These are phyloP conservation scores for Samia ricini DNA, from an alignment of 1,140 invertebrate genomes.

Conservation along the genomic window DNA sequence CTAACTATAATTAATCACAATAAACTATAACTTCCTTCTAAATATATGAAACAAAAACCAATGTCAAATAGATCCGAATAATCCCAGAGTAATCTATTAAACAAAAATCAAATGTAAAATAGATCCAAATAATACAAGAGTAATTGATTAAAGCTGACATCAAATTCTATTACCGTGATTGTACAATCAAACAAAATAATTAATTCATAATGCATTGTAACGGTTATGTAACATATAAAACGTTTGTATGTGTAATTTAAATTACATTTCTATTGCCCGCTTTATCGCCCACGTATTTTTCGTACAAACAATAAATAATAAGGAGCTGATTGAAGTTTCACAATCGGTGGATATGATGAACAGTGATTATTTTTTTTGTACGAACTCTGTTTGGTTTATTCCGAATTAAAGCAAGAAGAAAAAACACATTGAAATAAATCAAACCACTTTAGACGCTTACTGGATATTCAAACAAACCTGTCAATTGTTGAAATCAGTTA, in stretches of 20 bases:
- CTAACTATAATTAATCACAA: no score
- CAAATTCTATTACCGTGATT: neutral
- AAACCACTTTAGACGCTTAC: neutral
- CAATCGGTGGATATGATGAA: constrained; percentile 10
- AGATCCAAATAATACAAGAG: neutral
- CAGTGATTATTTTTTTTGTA: constrained; percentile 2
- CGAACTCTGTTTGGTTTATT: constrained; percentile 15
- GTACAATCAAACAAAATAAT: neutral
- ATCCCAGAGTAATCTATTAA: neutral
- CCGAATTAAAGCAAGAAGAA: constrained; percentile 12
- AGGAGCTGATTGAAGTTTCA: constrained; percentile 25
- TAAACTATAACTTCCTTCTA: no score
- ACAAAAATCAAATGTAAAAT: neutral
- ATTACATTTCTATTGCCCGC: constrained; percentile 31
- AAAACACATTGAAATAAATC: constrained; percentile 4
- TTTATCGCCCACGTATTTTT: constrained; percentile 25
- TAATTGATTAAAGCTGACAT: neutral
- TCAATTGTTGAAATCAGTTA: neutral
- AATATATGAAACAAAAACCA: no score
- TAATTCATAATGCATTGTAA: neutral
- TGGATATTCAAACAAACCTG: neutral
- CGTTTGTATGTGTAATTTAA: constrained; percentile 32
- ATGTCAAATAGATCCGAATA: no score
- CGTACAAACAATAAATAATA: constrained; percentile 28
- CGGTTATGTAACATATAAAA: constrained; percentile 21